Evolutionary conservation across 2,797 vertebrate species (phyloP).

Genomic region (Acipenser transmontanus): DNA sequence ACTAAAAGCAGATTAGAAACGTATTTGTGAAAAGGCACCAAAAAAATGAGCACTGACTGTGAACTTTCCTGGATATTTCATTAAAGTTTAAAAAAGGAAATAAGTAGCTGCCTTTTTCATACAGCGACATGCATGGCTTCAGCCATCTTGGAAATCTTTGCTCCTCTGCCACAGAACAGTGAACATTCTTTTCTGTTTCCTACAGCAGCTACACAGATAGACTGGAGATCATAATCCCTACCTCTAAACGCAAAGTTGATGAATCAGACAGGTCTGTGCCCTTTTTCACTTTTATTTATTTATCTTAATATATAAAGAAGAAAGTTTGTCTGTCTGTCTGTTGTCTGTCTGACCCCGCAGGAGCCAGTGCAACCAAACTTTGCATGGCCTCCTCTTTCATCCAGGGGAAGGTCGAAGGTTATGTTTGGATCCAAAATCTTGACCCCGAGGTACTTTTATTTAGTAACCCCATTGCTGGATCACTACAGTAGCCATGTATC

Average conservation of each 20-base stretch:
- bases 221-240: constrained; percentile 25
- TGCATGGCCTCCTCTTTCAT: no score
- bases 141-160: constrained; percentile 14
- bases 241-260: constrained; percentile 15
- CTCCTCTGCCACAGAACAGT: constrained; percentile 16
- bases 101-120: constrained; percentile 26
- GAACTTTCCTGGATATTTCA: not conserved
- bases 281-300: not conserved
- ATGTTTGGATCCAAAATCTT: no score
- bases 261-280: constrained; percentile 12
- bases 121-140: constrained; percentile 20
- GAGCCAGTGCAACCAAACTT: no score
- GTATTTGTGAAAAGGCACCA: no score
- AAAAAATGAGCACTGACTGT: not conserved
- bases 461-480: no score
- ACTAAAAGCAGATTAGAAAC: no score
- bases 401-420: no score
- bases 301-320: no score
- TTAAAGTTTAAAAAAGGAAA: not conserved
- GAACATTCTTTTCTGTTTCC: constrained; percentile 5
- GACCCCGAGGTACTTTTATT: no score
- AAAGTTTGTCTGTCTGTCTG: no score
- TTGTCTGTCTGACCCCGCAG: no score
- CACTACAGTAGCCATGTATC: no score
- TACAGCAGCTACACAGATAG: constrained; percentile 16